Percentiles rank a stretch among this genome's conserved stretches.
Conservation (phyloP, 2,113 vertebrate species). For the Psophia crepitans region DNA sequence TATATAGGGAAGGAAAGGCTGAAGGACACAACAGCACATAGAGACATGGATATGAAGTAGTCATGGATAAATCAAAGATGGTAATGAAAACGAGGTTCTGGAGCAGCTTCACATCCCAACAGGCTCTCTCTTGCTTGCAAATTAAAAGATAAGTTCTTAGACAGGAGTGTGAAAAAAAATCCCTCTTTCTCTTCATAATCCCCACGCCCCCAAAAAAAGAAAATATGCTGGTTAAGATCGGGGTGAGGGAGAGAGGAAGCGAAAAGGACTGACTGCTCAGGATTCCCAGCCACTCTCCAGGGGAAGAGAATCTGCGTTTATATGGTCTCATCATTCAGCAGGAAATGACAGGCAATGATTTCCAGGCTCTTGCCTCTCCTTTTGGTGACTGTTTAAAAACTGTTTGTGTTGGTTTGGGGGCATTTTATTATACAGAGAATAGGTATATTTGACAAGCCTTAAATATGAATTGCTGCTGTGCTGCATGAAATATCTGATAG, state of each 20-base stretch:
- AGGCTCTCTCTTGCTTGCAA: background rate
- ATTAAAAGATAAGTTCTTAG: background rate
- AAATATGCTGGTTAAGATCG: background rate
- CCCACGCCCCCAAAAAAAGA: no score
- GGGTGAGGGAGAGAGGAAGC: background rate
- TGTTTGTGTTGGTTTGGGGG: background rate
- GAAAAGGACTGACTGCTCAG: background rate
- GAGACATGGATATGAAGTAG: background rate
- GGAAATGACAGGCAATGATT: background rate
- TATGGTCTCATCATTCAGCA: background rate
- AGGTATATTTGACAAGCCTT: conserved; percentile 1
- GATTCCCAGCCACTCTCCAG: background rate
- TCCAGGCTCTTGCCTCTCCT: background rate
- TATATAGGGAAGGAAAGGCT: background rate
- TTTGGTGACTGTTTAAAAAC: background rate
- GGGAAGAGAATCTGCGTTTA: background rate
- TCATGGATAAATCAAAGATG: background rate
- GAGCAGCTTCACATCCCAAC: background rate
- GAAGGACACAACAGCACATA: background rate
- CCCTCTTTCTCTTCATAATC: background rate
- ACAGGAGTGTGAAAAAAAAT: rapidly evolving
- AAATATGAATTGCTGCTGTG: background rate
- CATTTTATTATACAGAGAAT: background rate
- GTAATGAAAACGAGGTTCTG: background rate
- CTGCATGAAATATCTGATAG: background rate